These are phyloP conservation scores for Apis mellifera DNA, from an alignment of 1,140 invertebrate genomes.

Conservation along the genomic window Amel_HAv3.1 CM009933.2:6412501-6413000, in stretches of 20 bases:
- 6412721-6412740: slow-evolving; percentile 19
- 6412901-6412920: background rate
- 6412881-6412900: background rate
- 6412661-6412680: background rate
- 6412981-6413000: too few relatives aligned
- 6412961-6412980: too few relatives aligned
- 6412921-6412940: background rate
- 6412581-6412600: too few relatives aligned
- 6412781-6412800: slow-evolving; percentile 5
- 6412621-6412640: background rate
- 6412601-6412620: too few relatives aligned
- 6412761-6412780: slow-evolving; percentile 5
- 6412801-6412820: slow-evolving; percentile 1
- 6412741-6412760: slow-evolving; percentile 2
- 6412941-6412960: background rate
- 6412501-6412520: too few relatives aligned
- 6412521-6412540: too few relatives aligned
- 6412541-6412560: too few relatives aligned
- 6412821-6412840: background rate
- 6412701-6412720: background rate
- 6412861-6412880: background rate
- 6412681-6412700: background rate
- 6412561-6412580: too few relatives aligned
- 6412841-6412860: slow-evolving; percentile 42
- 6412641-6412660: background rate